Percentiles rank a stretch among this genome's conserved stretches.
Conservation (phyloP, 53 echinoderm and acorn worm genomes). For the Henricia sp. region DNA sequence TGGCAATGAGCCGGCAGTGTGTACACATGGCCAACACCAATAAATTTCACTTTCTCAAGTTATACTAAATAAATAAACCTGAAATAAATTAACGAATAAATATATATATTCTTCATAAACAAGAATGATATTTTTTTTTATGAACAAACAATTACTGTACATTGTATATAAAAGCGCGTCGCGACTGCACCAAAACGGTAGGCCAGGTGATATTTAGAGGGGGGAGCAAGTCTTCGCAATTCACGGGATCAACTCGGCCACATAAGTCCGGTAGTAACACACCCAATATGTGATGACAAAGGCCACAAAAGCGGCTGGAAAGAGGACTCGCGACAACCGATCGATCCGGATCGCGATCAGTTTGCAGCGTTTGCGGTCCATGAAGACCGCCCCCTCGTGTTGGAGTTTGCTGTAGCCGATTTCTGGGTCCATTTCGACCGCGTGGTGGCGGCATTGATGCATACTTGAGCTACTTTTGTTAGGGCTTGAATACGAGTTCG, state of each 20-base stretch:
- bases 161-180: no score
- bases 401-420: constrained; percentile 60
- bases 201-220: no score
- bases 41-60: no score
- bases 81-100: no score
- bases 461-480: background rate
- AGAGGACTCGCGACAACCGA: constrained; percentile 71
- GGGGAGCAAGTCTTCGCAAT: background rate
- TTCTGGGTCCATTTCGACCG: constrained; percentile 32
- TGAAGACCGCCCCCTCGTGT: constrained; percentile 24
- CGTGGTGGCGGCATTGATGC: no score
- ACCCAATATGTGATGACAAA: constrained; percentile 73
- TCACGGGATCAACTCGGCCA: background rate
- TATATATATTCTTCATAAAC: no score
- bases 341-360: constrained; percentile 82
- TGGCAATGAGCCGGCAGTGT: no score
- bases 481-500: constrained; percentile 31
- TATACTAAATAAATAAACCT: no score
- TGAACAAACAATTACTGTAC: no score
- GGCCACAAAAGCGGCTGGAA: constrained; percentile 66
- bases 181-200: no score
- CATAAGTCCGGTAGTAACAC: constrained; percentile 59
- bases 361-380: constrained; percentile 62
- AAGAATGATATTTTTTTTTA: no score
- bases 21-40: no score